These are phyloP conservation scores for Heliconius congener DNA, from an alignment of 1,140 invertebrate species.

Conservation along the genomic window DNA sequence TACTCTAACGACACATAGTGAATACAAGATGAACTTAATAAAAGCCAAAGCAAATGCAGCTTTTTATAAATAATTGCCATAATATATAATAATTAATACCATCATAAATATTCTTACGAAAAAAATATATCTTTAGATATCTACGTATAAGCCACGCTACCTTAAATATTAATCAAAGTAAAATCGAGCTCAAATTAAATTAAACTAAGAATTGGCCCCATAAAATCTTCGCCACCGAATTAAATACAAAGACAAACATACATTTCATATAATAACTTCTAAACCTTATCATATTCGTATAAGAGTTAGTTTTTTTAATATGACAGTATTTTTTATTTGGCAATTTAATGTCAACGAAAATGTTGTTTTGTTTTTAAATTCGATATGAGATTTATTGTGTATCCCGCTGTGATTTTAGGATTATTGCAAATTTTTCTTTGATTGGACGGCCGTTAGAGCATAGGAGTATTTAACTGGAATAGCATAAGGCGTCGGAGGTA, in stretches of 20 bases:
- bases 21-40: not conserved
- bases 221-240: slow-evolving; percentile 55
- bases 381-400: slow-evolving; percentile 55
- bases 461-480: not conserved
- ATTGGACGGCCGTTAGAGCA: not conserved
- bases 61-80: not conserved
- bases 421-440: slow-evolving; percentile 6
- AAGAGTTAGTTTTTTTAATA: slow-evolving; percentile 35
- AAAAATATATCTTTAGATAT: slow-evolving; percentile 29
- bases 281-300: slow-evolving; percentile 18
- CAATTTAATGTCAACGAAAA: slow-evolving; percentile 53
- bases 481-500: not conserved
- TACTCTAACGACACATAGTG: not conserved
- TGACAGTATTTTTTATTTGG: slow-evolving; percentile 28
- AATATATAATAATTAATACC: slow-evolving; percentile 39
- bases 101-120: slow-evolving; percentile 32
- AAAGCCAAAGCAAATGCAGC: not conserved
- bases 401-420: slow-evolving; percentile 47
- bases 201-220: slow-evolving; percentile 55
- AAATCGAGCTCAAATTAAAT: slow-evolving; percentile 65
- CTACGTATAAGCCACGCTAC: slow-evolving; percentile 48
- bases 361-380: slow-evolving; percentile 57
- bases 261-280: not conserved
- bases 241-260: slow-evolving; percentile 36
- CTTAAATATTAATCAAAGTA: slow-evolving; percentile 62